Base-by-base conservation (phyloP, 2,888 invertebrate genomes). In the Epinotia bilunana region DNA sequence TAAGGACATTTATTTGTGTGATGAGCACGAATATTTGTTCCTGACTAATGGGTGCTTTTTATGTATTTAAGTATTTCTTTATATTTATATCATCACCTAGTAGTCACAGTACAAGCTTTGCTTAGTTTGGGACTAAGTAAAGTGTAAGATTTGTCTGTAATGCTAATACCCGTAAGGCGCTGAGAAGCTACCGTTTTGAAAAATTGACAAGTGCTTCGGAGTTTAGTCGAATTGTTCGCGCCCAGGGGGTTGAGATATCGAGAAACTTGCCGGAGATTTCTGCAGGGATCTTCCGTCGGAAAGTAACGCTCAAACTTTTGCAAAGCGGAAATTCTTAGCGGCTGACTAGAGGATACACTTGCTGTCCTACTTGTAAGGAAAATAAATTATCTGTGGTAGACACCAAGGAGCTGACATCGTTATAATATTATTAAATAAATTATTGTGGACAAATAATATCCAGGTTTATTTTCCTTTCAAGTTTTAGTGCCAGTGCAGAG, bases 241-340 rank as follows among this genome's bases (percentile, higher is more conserved):
- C 71, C 61, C n/a, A 12, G 71, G 71, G 67, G 61, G 46, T 23
- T n/a, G 23, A 63, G n/a, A 62, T 65, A 60, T 67, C 65, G 60
- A n/a, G 43, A 61, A 75, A 75, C 60, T 71, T 71, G 58, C 46
- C 53, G 71, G 33, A 33, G 63, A 13, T 46, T 61, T 46, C 75
- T 67, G 60, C 58, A 67, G 72, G 55, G 65, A 65, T 75, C 60
- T 55, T 57, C 67, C 61, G 65, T 33, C 71, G 71, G 75, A 72
- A 72, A 61, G 55, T 55, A 60, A 55, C 65, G 61, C 18, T 62
- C 61, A 20, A 72, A 75, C 61, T 72, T 65, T 62, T 61, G 55
- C 55, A 67, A 61, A 12, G 57, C 65, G 65, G 55, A 67, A 72
- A 65, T 65, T 75, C 61, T 67, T 57, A 55, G 70, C 57, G 16